Percentiles rank a stretch among this genome's conserved stretches.
Evolutionary conservation across 2,888 invertebrate species (phyloP).

Genomic region (Caenorhabditis imperialis): DNA sequence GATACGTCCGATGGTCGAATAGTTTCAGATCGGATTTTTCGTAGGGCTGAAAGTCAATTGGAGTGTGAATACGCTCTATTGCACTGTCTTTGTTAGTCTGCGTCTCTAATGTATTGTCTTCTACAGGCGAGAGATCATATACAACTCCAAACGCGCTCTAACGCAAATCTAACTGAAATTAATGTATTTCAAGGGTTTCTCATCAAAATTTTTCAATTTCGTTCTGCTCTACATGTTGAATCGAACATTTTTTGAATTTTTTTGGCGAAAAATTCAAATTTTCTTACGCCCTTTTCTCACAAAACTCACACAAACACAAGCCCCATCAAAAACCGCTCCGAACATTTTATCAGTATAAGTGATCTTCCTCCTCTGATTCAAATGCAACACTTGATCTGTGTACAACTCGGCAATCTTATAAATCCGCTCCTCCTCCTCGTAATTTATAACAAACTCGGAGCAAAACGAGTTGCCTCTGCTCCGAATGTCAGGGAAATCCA

Average conservation of each 20-base stretch:
- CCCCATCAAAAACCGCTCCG: slow-evolving; percentile 34
- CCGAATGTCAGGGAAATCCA: slow-evolving; percentile 14
- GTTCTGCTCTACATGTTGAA: too few relatives aligned
- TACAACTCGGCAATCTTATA: slow-evolving; percentile 19
- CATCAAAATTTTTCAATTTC: too few relatives aligned
- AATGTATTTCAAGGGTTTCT: too few relatives aligned
- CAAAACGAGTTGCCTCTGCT: slow-evolving; percentile 15
- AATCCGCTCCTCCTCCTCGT: slow-evolving; percentile 27
- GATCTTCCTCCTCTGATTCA: slow-evolving; percentile 40
- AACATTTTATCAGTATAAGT: slow-evolving; percentile 40
- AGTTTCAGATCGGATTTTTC: slow-evolving; percentile 26
- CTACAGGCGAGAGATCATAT: too few relatives aligned
- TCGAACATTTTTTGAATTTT: too few relatives aligned
- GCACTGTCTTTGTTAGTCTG: too few relatives aligned
- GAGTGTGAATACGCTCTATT: background rate
- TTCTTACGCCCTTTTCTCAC: background rate
- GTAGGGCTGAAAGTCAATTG: slow-evolving; percentile 34
- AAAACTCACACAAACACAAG: slow-evolving; percentile 49
- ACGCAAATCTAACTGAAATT: too few relatives aligned
- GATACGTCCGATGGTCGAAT: slow-evolving; percentile 40
- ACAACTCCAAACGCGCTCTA: too few relatives aligned
- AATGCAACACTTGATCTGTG: slow-evolving; percentile 33
- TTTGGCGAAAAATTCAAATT: too few relatives aligned
- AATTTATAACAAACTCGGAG: background rate
- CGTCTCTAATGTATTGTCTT: too few relatives aligned